phyloP scores from a whole-genome alignment of 2,888 invertebrate genomes.

The Tigriopus californicus region DNA sequence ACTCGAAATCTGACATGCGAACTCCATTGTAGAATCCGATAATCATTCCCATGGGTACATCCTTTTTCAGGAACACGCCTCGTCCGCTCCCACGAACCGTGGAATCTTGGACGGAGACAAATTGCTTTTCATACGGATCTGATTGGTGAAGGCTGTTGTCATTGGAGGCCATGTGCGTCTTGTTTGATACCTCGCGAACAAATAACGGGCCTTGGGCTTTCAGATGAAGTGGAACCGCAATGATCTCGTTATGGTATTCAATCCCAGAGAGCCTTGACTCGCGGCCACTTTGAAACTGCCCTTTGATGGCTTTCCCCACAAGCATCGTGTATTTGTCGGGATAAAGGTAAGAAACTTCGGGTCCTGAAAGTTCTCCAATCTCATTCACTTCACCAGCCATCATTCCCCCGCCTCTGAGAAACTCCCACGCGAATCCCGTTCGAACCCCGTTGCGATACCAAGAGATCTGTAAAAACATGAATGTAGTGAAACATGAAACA shows the following conservation, averaged over 20 bases:
- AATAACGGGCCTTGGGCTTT: no score
- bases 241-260: background rate
- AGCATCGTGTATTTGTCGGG: constrained; percentile 6
- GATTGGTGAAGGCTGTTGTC: background rate
- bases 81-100: background rate
- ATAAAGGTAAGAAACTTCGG: background rate
- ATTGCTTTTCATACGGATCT: constrained; percentile 1
- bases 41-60: background rate
- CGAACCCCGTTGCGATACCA: background rate
- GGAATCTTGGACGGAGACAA: background rate
- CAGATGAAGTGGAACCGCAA: background rate
- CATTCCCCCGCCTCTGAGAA: constrained; percentile 3
- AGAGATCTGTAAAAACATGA: background rate
- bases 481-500: no score
- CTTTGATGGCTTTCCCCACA: background rate
- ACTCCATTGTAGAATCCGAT: constrained; percentile 12
- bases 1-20: constrained; percentile 2
- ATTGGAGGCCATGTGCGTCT: background rate
- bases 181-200: no score
- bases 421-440: background rate
- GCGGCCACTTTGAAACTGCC: background rate
- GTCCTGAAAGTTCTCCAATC: background rate
- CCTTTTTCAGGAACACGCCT: constrained; percentile 5
- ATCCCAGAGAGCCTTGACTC: background rate
- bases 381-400: background rate